Percentiles rank a stretch among this genome's conserved stretches.
These are phyloP conservation scores for Drosophila anceps DNA, from an alignment of 2,888 invertebrate genomes.

Conservation along the genomic window DNA sequence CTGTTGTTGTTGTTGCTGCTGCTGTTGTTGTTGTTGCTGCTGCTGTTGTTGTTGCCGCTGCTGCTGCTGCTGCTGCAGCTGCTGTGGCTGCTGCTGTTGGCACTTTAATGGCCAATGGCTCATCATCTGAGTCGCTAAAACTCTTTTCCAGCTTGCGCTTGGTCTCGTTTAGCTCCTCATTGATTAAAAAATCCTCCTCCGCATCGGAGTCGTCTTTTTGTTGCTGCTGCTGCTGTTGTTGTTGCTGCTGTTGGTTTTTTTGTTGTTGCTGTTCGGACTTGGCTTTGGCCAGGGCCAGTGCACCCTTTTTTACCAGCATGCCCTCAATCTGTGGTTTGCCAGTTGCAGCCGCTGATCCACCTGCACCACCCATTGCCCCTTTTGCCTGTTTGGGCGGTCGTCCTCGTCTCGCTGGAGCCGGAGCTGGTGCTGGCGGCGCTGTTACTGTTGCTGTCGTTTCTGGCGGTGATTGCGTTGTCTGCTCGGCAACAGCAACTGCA, in stretches of 20 bases:
- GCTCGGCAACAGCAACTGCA: conserved; percentile 60
- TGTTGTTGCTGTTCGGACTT: conserved; percentile 70
- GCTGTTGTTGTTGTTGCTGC: background rate
- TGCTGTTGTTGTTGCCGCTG: background rate
- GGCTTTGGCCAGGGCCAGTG: conserved; percentile 73
- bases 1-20: background rate
- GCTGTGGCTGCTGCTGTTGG: conserved; percentile 54
- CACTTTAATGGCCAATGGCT: conserved; percentile 87
- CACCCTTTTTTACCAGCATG: conserved; percentile 83
- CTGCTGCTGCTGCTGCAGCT: conserved; percentile 8
- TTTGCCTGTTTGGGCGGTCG: conserved; percentile 31
- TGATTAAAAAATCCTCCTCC: conserved; percentile 83
- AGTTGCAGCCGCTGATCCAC: conserved; percentile 19
- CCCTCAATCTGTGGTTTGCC: conserved; percentile 65
- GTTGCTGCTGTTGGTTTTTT: conserved; percentile 40
- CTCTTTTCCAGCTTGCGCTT: conserved; percentile 85
- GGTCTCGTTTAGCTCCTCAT: conserved; percentile 82
- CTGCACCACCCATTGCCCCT: conserved; percentile 41
- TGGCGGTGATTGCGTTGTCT: conserved; percentile 13
- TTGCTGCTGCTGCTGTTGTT: conserved; percentile 30
- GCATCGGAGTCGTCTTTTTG: conserved; percentile 76
- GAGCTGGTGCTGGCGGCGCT: conserved; percentile 4
- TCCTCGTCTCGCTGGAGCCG: conserved; percentile 51
- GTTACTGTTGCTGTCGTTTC: conserved; percentile 43
- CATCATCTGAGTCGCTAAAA: conserved; percentile 89